Conservation (phyloP, 1,140 invertebrate species). For the Drosophila saltans region DNA sequence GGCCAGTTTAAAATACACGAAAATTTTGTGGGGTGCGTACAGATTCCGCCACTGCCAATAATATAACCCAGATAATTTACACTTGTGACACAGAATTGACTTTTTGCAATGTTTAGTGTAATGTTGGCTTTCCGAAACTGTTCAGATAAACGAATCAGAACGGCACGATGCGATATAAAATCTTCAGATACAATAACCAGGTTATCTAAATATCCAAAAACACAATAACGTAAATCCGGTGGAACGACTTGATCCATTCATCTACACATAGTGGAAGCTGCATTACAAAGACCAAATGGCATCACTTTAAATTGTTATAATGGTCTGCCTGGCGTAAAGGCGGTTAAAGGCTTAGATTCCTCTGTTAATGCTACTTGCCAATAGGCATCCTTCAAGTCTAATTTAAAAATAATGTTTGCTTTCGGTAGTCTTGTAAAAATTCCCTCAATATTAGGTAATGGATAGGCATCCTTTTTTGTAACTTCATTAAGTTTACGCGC, state of each 20-base stretch:
- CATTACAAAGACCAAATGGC: conserved; percentile 47
- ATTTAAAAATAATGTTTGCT: conserved; percentile 39
- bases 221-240: conserved; percentile 17
- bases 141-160: conserved; percentile 34
- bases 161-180: conserved; percentile 49
- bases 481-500: conserved; percentile 60
- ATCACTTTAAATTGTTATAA: conserved; percentile 78
- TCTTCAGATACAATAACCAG: conserved; percentile 45
- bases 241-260: conserved; percentile 38
- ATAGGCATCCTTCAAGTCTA: conserved; percentile 73
- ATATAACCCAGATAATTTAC: conserved; percentile 39
- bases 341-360: conserved; percentile 76
- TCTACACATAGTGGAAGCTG: conserved; percentile 73
- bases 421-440: conserved; percentile 41
- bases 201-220: conserved; percentile 67
- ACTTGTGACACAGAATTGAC: conserved; percentile 32
- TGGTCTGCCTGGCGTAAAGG: conserved; percentile 82
- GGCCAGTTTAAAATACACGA: no score
- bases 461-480: conserved; percentile 42
- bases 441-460: conserved; percentile 53
- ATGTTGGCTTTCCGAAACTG: no score
- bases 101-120: no score
- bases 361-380: conserved; percentile 71
- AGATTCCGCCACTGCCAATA: conserved; percentile 25
- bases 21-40: conserved; percentile 29